Evolutionary conservation across 30 jellyfish, hydroid and myxozoan species (phyloP).

Genomic region (Morbakka virulenta): DNA sequence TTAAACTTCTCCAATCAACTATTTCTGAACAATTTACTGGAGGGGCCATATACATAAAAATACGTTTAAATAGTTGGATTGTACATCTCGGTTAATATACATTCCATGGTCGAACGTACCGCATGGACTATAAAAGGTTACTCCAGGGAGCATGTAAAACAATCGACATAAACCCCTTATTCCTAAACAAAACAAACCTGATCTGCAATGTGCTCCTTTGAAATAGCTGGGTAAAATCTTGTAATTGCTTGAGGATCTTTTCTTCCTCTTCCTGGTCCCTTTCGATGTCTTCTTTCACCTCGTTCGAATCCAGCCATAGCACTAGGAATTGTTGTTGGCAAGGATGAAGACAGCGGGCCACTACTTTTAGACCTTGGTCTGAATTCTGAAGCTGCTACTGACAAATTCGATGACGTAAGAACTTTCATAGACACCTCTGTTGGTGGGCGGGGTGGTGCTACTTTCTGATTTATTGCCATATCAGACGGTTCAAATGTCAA

Average conservation of each 20-base stretch:
- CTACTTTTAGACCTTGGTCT: conserved; percentile 73
- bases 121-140: too few relatives aligned
- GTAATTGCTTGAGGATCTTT: conserved; percentile 34
- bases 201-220: conserved; percentile 63
- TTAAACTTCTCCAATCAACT: too few relatives aligned
- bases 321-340: conserved; percentile 72
- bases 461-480: neutral
- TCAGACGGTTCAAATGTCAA: conserved; percentile 58
- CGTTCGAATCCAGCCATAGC: conserved; percentile 30
- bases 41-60: too few relatives aligned
- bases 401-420: conserved; percentile 58
- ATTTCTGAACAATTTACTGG: too few relatives aligned
- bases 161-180: neutral
- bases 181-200: conserved; percentile 42
- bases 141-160: neutral
- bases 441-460: conserved; percentile 24
- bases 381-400: conserved; percentile 82
- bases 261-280: conserved; percentile 17
- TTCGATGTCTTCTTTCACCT: conserved; percentile 39
- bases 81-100: too few relatives aligned
- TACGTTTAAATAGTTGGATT: too few relatives aligned
- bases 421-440: conserved; percentile 56
- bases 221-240: conserved; percentile 83
- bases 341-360: conserved; percentile 49
- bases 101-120: too few relatives aligned